Base-by-base conservation (phyloP, 2,113 vertebrate genomes). In the Sylvia atricapilla region DNA sequence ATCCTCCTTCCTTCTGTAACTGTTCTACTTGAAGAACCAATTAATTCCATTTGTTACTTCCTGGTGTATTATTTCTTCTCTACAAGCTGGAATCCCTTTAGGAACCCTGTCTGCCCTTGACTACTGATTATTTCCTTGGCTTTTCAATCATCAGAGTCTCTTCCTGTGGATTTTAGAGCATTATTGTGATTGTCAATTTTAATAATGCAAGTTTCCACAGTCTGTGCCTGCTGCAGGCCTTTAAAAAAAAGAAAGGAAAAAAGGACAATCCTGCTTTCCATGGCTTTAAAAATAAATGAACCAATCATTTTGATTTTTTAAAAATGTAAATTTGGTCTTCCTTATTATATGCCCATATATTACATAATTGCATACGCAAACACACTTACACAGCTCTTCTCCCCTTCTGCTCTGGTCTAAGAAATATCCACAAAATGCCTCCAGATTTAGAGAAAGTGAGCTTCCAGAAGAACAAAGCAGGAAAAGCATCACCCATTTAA, bases 1-100 rank as follows among this genome's bases (percentile, higher is more conserved):
- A 95, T 97, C 93, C 78, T 80, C 62, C 64, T 90, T 90, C 79
- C 76, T 95, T 50, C 81, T 92, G 78, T 94, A 94, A 95, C 87
- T 94, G 84, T 76, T 94, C 79, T 90, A 91, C 89, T 96, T 91
- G 67, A 87, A 91, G 90, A 97, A 90, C 70, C 80, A 95, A 95
- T 95, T 96, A 96, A 96, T 96, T 95, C 84, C 83, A 95, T 96
- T 97, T 94, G 85, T 96, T 90, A 94, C 73, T 96, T 97, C 90
- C 91, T 74, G 84, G 84, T 83, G 68, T 86, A 86, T 90, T 95
- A 93, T 92, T 95, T 90, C 90, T 95, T 96, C 87, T 96, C 79
- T 92, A 78, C 74, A 89, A 82, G 75, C 68, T 62, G 87, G 87
- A 96, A 97, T 97, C 93, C 92, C 91, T 96, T 95, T 93, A 95